Evolutionary conservation across 1,140 invertebrate genomes (phyloP).

Genomic region (Drosophila paulistorum): DNA sequence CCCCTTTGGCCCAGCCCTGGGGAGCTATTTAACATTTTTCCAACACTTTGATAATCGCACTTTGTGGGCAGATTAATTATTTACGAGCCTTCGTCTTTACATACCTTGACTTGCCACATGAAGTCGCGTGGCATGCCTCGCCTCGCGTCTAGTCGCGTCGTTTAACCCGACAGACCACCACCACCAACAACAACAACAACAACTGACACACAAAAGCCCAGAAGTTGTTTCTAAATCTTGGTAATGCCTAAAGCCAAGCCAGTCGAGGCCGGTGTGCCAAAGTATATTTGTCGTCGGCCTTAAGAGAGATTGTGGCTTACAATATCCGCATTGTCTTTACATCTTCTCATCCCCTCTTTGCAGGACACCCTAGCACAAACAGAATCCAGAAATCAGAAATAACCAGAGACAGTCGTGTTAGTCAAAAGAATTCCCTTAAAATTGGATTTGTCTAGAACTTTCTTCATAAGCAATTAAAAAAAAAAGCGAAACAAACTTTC

Average conservation of each 20-base stretch:
- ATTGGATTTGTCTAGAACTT: not conserved
- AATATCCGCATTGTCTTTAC: slow-evolving; percentile 60
- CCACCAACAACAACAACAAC: slow-evolving; percentile 12
- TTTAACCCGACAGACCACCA: slow-evolving; percentile 71
- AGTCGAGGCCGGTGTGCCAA: slow-evolving; percentile 36
- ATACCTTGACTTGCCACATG: slow-evolving; percentile 6
- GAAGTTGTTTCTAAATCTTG: slow-evolving; percentile 77
- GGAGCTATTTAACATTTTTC: slow-evolving; percentile 82
- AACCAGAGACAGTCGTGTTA: not conserved
- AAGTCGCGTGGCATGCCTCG: slow-evolving; percentile 20
- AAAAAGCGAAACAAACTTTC: not conserved
- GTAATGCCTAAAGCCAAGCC: slow-evolving; percentile 71
- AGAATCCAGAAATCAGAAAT: slow-evolving; percentile 8
- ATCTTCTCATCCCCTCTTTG: slow-evolving; percentile 2
- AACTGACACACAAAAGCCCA: slow-evolving; percentile 52
- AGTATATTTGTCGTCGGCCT: slow-evolving; percentile 80
- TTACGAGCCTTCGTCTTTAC: slow-evolving; percentile 66
- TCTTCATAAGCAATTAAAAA: slow-evolving; percentile 6
- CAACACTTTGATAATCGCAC: slow-evolving; percentile 82
- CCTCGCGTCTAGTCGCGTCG: slow-evolving; percentile 62
- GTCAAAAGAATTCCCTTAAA: not conserved
- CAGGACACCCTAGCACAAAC: slow-evolving; percentile 6
- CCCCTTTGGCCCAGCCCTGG: slow-evolving; percentile 49
- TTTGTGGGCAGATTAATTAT: slow-evolving; percentile 80
- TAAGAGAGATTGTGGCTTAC: slow-evolving; percentile 78